Evolutionary conservation across 2,888 invertebrate species (phyloP).

Genomic region (Keiferia lycopersicella): DNA sequence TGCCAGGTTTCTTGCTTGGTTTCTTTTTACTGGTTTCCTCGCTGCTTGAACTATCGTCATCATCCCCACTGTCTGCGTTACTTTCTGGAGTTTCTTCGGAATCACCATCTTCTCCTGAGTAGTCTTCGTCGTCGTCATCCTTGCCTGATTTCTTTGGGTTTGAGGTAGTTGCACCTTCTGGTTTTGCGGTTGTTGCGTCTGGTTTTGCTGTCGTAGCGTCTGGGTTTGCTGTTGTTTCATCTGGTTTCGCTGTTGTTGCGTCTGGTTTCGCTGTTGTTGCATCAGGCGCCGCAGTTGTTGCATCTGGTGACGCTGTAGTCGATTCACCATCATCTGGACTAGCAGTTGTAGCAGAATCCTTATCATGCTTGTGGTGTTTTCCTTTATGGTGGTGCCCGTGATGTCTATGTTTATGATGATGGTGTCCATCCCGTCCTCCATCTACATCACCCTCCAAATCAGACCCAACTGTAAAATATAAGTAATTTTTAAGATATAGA

Average conservation of each 20-base stretch:
- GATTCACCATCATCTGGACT: not conserved
- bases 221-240: too few species aligned
- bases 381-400: not conserved
- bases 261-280: not conserved
- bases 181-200: not conserved
- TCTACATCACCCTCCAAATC: not conserved
- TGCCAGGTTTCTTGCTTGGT: too few species aligned
- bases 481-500: not conserved
- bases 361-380: not conserved
- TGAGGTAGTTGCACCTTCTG: not conserved
- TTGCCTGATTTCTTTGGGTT: not conserved
- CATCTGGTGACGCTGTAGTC: not conserved
- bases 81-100: not conserved
- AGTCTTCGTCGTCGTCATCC: not conserved
- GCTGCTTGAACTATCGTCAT: too few species aligned
- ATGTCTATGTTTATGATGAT: not conserved
- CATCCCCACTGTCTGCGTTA: too few species aligned
- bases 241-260: too few species aligned
- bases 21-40: too few species aligned
- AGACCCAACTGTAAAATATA: not conserved
- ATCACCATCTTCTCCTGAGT: not conserved
- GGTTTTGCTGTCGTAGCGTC: not conserved
- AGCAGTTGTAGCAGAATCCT: not conserved
- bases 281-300: not conserved
- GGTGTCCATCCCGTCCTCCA: not conserved